Base-by-base conservation (phyloP, 2,113 vertebrate genomes). In the Cyanocitta stelleri region DNA sequence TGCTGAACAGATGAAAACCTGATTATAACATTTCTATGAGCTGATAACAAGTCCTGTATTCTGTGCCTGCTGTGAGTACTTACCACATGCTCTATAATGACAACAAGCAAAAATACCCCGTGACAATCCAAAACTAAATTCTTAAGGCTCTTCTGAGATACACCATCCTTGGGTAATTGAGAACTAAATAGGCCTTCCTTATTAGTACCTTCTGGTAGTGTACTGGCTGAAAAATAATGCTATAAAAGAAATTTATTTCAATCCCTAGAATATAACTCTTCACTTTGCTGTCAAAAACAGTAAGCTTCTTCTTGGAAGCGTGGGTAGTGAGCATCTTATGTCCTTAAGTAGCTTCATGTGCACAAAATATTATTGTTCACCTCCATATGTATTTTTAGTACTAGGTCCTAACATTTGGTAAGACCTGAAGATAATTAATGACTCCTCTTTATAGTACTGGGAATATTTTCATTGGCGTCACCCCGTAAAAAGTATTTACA, bases 351-450 rank as follows among this genome's bases (percentile, higher is more conserved):
- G 44, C 69, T 87, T 95, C 62, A n/a, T 29, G 26, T 3, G 9
- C 58, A 61, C 44, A 81, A 63, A 92, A 61, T 20, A 9, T 55
- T 83, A 61, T 75, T 71, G 48, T 85, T 89, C 49, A 37, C 5
- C 0, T 93, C 41, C 37, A 2, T 58, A 7, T 39, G 21, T 87
- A 64, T 94, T 95, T 92, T 96, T 78, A 51, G 77, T 91, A 27
- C 41, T 46, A 30, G 54, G 37, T 81, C 77, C n/a, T 87, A 87
- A 76, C 37, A 73, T 79, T 89, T 81, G 83, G 41, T 85, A 39
- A 82, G 58, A 76, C 67, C 61, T 91, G 62, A 61, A 72, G 43
- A 79, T 92, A 89, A 91, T 95, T 89, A 89, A 86, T 81, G 66
- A 49, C 44, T 89, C 68, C 72, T 64, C 21, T 87, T 84, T 87